phyloP scores from a whole-genome alignment of 2,113 vertebrate species.

The Noctilio leporinus region DNA sequence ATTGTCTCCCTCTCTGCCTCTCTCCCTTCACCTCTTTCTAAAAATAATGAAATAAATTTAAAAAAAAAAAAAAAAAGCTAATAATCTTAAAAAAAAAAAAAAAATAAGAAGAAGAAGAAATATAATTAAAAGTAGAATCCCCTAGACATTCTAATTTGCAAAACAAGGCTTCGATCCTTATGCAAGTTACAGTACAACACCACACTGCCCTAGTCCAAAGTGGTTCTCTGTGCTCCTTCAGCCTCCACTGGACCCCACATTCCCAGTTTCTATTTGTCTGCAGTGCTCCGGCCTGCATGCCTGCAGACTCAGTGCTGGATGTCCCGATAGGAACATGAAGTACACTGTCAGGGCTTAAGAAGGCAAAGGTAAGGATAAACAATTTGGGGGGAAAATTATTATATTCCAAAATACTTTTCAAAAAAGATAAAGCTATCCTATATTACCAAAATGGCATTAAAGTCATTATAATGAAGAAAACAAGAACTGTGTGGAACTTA shows the following conservation, averaged over 20 bases:
- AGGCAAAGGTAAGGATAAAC: neutral
- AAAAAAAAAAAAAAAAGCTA: no score
- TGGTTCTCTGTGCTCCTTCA: neutral
- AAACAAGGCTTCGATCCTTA: neutral
- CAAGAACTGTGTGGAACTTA: neutral
- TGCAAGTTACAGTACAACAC: neutral
- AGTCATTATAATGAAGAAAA: neutral
- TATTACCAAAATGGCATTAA: neutral
- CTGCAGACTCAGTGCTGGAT: neutral
- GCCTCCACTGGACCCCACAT: rapidly evolving
- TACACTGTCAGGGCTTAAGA: neutral
- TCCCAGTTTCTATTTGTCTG: neutral
- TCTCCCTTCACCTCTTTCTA: no score
- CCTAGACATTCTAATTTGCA: neutral
- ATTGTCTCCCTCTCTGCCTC: no score
- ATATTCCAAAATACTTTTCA: neutral
- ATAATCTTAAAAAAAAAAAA: neutral
- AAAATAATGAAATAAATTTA: no score
- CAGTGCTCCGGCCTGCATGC: neutral
- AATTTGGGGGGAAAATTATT: neutral
- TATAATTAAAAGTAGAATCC: neutral
- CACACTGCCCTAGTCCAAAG: neutral
- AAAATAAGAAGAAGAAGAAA: neutral
- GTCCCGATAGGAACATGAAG: neutral
- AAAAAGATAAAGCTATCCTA: neutral